A percentile compares a stretch with the other conserved stretches of the same genome.
Evolutionary conservation across 2,888 invertebrate species (phyloP).

Genomic region (Torymus texanus): DNA sequence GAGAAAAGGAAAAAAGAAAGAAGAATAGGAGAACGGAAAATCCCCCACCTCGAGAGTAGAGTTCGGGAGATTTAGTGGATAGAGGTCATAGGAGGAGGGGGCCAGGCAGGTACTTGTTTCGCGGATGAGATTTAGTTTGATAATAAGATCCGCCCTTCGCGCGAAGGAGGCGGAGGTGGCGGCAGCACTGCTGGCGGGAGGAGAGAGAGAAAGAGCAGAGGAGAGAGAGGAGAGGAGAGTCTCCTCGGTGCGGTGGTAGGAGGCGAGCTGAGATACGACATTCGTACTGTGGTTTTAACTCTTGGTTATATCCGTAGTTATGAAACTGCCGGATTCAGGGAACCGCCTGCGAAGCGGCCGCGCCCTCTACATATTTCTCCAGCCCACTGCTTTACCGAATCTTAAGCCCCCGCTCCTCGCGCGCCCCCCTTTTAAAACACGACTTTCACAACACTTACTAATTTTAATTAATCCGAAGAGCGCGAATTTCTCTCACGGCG

Average conservation of each 20-base stretch:
- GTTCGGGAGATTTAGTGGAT: slow-evolving; percentile 27
- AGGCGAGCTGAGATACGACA: slow-evolving; percentile 72
- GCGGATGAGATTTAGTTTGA: slow-evolving; percentile 71
- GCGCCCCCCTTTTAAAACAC: slow-evolving; percentile 47
- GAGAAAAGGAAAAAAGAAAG: not conserved
- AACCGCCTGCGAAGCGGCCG: slow-evolving; percentile 48
- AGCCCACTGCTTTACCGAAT: slow-evolving; percentile 36
- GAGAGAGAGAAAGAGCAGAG: slow-evolving; percentile 45
- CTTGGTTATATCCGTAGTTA: slow-evolving; percentile 72
- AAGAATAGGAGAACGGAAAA: slow-evolving; percentile 35
- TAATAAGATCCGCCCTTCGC: slow-evolving; percentile 71
- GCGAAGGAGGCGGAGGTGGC: slow-evolving; percentile 56
- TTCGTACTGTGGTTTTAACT: slow-evolving; percentile 74
- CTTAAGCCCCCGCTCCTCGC: slow-evolving; percentile 41
- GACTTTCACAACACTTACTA: slow-evolving; percentile 53
- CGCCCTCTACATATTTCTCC: slow-evolving; percentile 30
- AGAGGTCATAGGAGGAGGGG: slow-evolving; percentile 50
- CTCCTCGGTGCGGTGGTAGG: slow-evolving; percentile 48
- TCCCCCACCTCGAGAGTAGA: not conserved
- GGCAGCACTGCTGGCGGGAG: slow-evolving; percentile 47
- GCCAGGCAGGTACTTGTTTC: slow-evolving; percentile 67
- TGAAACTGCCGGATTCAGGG: slow-evolving; percentile 71
- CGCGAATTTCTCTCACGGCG: slow-evolving; percentile 4
- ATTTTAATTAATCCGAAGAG: slow-evolving; percentile 55
- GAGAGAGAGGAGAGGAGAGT: slow-evolving; percentile 51